A percentile compares a stretch with the other conserved stretches of the same genome.
These are phyloP conservation scores for Nannobrachium achirus DNA, from an alignment of 2,113 vertebrate genomes.

Conservation along the genomic window DNA sequence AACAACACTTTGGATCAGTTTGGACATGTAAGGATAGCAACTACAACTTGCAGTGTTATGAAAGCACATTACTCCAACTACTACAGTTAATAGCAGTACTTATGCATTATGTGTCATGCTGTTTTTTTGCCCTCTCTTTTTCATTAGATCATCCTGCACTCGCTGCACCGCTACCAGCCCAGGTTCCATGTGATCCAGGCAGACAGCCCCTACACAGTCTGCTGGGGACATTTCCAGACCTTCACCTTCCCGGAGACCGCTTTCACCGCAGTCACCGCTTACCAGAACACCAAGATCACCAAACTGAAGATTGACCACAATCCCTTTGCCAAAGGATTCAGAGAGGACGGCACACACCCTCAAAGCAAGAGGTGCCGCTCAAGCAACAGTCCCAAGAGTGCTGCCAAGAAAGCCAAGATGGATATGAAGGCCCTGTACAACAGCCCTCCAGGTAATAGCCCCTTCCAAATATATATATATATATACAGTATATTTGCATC, in stretches of 20 bases:
- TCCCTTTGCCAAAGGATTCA: conserved; percentile 87
- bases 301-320: conserved; percentile 93
- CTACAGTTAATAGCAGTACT: not conserved
- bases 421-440: conserved; percentile 20
- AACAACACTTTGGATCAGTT: conserved; percentile 91
- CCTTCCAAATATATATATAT: no score
- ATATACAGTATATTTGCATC: no score
- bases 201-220: conserved; percentile 83
- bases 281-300: conserved; percentile 91
- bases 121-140: not conserved
- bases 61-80: not conserved
- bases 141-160: conserved; percentile 82
- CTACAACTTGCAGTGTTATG: not conserved
- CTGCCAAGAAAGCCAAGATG: conserved; percentile 45
- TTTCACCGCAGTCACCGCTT: conserved; percentile 90
- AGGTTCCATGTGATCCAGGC: conserved; percentile 87
- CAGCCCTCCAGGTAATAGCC: conserved; percentile 48
- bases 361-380: conserved; percentile 74
- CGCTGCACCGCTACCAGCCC: conserved; percentile 85
- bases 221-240: conserved; percentile 85
- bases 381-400: conserved; percentile 40
- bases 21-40: conserved; percentile 79
- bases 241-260: conserved; percentile 88
- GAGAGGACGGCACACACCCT: conserved; percentile 81
- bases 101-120: not conserved